These are phyloP conservation scores for Mus minutoides DNA, from an alignment of 2,797 vertebrate species.

Conservation along the genomic window DNA sequence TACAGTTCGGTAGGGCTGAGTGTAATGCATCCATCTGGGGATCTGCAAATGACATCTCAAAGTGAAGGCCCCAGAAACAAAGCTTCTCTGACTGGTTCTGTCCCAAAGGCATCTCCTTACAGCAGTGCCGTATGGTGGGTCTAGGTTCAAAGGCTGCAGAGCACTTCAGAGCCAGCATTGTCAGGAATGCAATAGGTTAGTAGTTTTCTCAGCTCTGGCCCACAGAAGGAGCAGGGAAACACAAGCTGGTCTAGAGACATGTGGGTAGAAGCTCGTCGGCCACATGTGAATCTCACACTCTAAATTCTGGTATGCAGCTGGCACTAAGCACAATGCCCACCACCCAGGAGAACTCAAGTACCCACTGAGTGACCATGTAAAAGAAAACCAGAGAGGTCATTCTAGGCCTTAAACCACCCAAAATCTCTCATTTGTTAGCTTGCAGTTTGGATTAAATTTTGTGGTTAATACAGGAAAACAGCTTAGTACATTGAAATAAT, in stretches of 20 bases:
- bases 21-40: background rate
- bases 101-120: background rate
- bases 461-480: constrained; percentile 30
- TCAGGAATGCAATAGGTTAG: background rate
- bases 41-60: background rate
- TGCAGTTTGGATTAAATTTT: background rate
- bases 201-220: background rate
- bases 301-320: background rate
- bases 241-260: background rate
- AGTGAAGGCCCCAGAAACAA: background rate
- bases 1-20: background rate
- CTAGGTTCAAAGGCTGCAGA: background rate
- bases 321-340: background rate
- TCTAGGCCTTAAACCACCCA: constrained; percentile 19
- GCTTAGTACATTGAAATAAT: background rate
- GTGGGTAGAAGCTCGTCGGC: background rate
- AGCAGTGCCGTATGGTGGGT: background rate
- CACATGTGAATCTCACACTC: background rate
- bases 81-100: background rate
- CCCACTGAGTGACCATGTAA: background rate
- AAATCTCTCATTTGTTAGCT: constrained; percentile 14
- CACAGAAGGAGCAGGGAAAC: background rate
- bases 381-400: background rate
- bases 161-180: background rate
- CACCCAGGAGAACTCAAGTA: background rate